Base-by-base conservation (phyloP, 2,113 vertebrate species). In the human region DNA sequence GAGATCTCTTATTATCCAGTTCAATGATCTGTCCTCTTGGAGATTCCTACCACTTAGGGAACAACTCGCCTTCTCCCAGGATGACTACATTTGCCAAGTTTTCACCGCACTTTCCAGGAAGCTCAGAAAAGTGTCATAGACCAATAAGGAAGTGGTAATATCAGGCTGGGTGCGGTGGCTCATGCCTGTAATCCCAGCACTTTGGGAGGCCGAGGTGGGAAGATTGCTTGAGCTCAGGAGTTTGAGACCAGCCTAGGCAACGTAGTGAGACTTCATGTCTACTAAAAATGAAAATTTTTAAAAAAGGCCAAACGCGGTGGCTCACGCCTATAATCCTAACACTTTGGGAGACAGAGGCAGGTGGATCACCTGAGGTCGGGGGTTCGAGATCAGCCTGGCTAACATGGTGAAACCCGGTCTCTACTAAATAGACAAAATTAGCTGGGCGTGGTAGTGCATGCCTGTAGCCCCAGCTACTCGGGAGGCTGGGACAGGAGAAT, bases 91-190 rank as follows among this genome's bases (percentile, higher is more conserved):
- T 48, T 23, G 59, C 52, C 88, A 86, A 20, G 66, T 90, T 86
- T 72, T 92, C 78, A 75, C 16, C 84, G 30, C 32, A 8, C 17
- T 75, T 86, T 73, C 78, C 61, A 70, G 89, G 61, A 84, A 93
- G 66, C 35, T 95, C 59, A 35, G 66, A 92, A 90, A 73, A 66
- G 27, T 61, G 1, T 55, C 52, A 64, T 30, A 64, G 12, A 64
- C 8, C 27, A 14, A 64, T 64, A 64, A 64, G 61, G 61, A 64
- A 64, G 27, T 64, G 61, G 61, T 30, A 30, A 64, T 32, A 64
- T 32, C 27, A 68, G 66, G 16, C 32, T 13, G 16, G 66, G 66
- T 35, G 32, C 32, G 0, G 66, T 68, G 32, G 32, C 32, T 68
- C 66, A n/a, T 0, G 32, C 66, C 66, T 68, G 66, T 68, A 35